A percentile compares a stretch with the other conserved stretches of the same genome.
These are phyloP conservation scores for Aplochiton taeniatus DNA, from an alignment of 2,797 vertebrate species.

Conservation along the genomic window DNA sequence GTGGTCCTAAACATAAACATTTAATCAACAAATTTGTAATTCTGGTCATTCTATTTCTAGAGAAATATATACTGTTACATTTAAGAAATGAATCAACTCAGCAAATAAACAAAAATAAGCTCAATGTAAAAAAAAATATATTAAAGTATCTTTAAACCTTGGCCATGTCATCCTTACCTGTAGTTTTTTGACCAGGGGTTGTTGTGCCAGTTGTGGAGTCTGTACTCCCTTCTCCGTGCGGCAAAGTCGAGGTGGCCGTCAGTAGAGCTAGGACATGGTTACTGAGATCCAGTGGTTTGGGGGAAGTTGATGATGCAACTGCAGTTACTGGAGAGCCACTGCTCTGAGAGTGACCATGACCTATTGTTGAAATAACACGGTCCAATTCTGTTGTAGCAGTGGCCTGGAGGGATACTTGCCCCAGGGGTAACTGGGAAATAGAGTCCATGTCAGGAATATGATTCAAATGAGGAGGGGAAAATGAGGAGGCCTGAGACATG, in stretches of 20 bases:
- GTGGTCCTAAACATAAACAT: too few relatives aligned
- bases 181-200: constrained; percentile 49
- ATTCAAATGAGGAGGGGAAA: constrained; percentile 24
- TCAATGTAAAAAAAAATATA: too few relatives aligned
- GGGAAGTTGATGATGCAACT: constrained; percentile 60
- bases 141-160: too few relatives aligned
- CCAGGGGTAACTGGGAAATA: constrained; percentile 43
- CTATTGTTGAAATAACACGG: not conserved
- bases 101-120: not conserved
- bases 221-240: constrained; percentile 50
- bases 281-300: constrained; percentile 72
- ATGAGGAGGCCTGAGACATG: constrained; percentile 25
- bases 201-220: constrained; percentile 45
- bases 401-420: constrained; percentile 33
- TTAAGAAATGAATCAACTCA: too few relatives aligned
- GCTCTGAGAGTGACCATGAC: constrained; percentile 37
- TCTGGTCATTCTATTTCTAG: constrained; percentile 39
- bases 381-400: constrained; percentile 29
- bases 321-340: constrained; percentile 33
- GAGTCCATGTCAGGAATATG: constrained; percentile 38
- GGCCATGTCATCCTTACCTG: constrained; percentile 60
- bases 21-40: too few relatives aligned
- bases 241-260: constrained; percentile 57
- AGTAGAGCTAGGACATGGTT: constrained; percentile 76
- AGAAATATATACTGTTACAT: too few relatives aligned